Evolutionary conservation across 2,888 invertebrate species (phyloP), one percentile per base, ranked within the genome.

Genomic region (Acanthosoma haemorrhoidale): DNA sequence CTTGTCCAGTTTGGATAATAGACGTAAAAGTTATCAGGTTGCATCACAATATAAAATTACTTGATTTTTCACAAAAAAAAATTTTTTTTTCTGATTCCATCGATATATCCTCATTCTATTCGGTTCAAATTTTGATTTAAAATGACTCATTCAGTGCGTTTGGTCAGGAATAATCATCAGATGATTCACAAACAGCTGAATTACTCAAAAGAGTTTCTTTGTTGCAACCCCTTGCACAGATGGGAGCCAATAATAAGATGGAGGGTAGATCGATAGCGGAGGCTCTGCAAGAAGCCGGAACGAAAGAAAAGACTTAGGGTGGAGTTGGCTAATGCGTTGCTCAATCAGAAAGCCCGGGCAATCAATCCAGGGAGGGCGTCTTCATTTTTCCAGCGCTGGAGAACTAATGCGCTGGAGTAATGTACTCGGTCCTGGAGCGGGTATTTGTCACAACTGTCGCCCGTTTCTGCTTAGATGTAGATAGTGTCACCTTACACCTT

Each of bases 281-380:
- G 29, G 25, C 29, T n/a, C 25, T 25, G 13, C 29, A 51, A 51
- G 51, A 51, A 51, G 25, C 51, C 51, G 51, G 29, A 51, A 25
- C n/a, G n/a, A 51, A 51, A 51, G 51, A 51, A 51, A 51, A 25
- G 51, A n/a, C 25, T 2, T 21, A 51, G 51, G 51, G 51, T 51
- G 51, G 51, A 51, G 51, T 51, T 51, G 51, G 51, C 51, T 51
- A 51, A 51, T 51, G 51, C 51, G n/a, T 51, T 51, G 51, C 51
- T 51, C 51, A 51, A 51, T 51, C 51, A 51, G 51, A 51, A 51
- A 25, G 51, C 25, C 51, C 51, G 25, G n/a, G 43, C 51, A 25
- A 51, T 51, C 51, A 51, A 51, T 51, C 51, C 51, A 51, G 51
- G 25, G n/a, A 5, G 25, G 51, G 51, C 51, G 51, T 51, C 51